Percentiles rank a stretch among this genome's conserved stretches.
Evolutionary conservation across 2,797 vertebrate genomes (phyloP).

Genomic region (Microcaecilia unicolor): DNA sequence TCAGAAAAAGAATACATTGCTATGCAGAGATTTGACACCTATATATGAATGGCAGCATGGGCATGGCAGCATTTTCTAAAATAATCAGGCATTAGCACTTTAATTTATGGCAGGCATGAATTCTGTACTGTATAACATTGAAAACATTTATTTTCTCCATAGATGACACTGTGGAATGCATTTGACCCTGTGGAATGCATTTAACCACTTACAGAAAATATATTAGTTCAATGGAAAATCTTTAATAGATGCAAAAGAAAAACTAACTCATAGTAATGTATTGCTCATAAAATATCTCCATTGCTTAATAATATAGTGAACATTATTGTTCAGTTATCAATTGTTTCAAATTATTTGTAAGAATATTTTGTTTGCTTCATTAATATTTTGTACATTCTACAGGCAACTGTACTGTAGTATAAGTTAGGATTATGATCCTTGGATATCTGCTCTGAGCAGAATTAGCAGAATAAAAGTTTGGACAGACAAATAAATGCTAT

Average conservation of each 20-base stretch:
- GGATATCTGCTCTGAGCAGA: too few relatives aligned
- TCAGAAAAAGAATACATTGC: constrained; percentile 22
- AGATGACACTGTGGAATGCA: not conserved
- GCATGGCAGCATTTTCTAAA: constrained; percentile 55
- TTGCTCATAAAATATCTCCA: not conserved
- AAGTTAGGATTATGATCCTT: too few relatives aligned
- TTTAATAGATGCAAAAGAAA: too few relatives aligned
- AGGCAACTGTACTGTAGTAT: too few relatives aligned
- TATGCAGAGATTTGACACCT: constrained; percentile 19
- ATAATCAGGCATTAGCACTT: constrained; percentile 1
- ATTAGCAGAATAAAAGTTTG: too few relatives aligned
- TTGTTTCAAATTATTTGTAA: not conserved
- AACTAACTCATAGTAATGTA: too few relatives aligned
- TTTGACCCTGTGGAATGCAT: not conserved
- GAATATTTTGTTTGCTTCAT: not conserved
- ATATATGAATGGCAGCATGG: constrained; percentile 42
- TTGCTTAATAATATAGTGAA: not conserved
- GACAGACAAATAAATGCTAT: too few relatives aligned
- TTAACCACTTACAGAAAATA: too few relatives aligned
- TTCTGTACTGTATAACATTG: constrained; percentile 1
- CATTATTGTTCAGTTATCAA: not conserved
- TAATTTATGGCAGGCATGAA: not conserved
- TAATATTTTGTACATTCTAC: not conserved
- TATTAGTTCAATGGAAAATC: too few relatives aligned
- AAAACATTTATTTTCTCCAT: not conserved